Conservation (phyloP, 2,797 vertebrate genomes). For the Glyptemys insculpta region DNA sequence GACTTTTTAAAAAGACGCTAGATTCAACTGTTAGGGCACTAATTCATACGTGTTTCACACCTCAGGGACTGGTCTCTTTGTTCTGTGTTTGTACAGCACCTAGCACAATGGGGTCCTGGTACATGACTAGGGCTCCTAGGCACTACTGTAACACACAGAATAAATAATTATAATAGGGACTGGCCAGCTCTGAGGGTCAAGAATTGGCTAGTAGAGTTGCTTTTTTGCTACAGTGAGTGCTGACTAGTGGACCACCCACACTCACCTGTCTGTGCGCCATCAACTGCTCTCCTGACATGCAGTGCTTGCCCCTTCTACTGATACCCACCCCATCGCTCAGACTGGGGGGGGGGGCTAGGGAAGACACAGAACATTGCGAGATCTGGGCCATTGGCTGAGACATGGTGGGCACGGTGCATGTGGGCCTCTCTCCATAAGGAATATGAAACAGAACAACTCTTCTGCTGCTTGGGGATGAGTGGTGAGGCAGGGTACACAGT, state of each 20-base stretch:
- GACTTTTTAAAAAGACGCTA: neutral
- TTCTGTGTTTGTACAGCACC: neutral
- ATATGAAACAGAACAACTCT: neutral
- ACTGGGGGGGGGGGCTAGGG: neutral
- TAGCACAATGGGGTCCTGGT: neutral
- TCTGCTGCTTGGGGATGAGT: neutral
- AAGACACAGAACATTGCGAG: neutral
- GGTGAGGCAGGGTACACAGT: neutral
- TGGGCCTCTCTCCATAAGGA: neutral
- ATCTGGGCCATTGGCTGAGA: neutral
- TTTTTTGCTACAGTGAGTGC: neutral
- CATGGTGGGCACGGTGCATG: neutral
- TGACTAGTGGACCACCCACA: neutral
- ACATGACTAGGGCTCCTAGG: neutral
- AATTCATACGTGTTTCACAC: neutral
- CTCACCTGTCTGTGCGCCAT: neutral
- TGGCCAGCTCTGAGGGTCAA: neutral
- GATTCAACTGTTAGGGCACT: neutral
- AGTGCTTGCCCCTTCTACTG: neutral
- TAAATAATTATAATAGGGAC: neutral
- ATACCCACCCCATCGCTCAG: neutral
- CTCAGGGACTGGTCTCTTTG: neutral
- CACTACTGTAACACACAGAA: neutral
- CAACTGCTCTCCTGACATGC: neutral
- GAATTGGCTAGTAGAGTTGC: neutral